Base-by-base conservation (phyloP, 2,797 vertebrate genomes). In the Hippocampus kuda region DNA sequence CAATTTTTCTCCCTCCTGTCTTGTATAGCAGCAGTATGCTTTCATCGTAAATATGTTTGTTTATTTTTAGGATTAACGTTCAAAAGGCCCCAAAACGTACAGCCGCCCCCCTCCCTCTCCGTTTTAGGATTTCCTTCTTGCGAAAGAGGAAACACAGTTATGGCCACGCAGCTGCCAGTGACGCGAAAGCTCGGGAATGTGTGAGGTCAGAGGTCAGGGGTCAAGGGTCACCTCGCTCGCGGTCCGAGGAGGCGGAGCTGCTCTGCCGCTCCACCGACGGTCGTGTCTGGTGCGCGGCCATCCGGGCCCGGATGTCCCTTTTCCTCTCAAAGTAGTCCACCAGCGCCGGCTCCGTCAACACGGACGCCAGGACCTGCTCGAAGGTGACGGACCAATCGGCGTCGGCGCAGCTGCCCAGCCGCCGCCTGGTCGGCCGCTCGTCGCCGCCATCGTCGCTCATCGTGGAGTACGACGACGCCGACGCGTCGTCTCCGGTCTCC, bases 241-340 rank as follows among this genome's bases (percentile, higher is more conserved):
- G 91, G 80, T 98, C 95, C n/a, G 42, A 65, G 2, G 95, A 96
- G 77, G 91, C 84, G 2, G 94, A 92, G 85, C 95, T 98, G 56
- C 89, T 90, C 84, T 96, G 96, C 63, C 95, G 92, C 82, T 96
- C 95, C n/a, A 94, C 88, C 0, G 85, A 93, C 79, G 91, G 91
- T 71, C 94, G 93, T 11, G 91, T 90, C 84, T 92, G 94, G 53
- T 90, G 90, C 59, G 81, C 63, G 0, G 78, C 83, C 81, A 98
- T 93, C 85, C 93, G 96, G 69, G 75, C 84, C n/a, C 85, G 83
- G 68, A 98, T 88, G 83, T 95, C 91, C 15, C 87, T 88, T 77
- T 91, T 95, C 71, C 92, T 95, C 84, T 99, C 97, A 60, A 99
- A 98, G 85, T 94, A 98, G 84, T 94, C 93, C 20, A 99, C 97